A percentile compares a stretch with the other conserved stretches of the same genome.
phyloP scores from a whole-genome alignment of 2,797 vertebrate species.

The Ceyx erithaca region DNA sequence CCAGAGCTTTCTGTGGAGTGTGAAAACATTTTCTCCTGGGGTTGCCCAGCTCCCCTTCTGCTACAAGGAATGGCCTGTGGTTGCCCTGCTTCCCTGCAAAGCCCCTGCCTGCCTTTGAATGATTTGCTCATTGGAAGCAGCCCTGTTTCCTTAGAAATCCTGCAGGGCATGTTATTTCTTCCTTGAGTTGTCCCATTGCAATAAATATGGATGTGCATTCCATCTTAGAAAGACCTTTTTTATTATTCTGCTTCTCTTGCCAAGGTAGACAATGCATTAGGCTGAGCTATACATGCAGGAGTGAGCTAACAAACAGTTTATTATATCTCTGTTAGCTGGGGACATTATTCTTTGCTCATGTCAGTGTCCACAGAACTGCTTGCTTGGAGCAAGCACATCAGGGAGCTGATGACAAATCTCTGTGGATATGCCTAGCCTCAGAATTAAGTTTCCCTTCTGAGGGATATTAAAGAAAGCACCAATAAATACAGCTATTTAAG shows the following conservation, averaged over 20 bases:
- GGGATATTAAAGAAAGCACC: neutral
- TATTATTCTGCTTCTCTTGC: neutral
- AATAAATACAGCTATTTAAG: neutral
- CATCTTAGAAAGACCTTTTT: neutral
- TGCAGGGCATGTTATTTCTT: neutral
- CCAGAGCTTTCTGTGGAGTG: neutral
- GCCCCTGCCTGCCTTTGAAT: neutral
- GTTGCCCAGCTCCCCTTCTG: neutral
- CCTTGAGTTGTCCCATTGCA: neutral
- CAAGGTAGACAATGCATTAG: neutral
- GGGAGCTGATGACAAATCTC: neutral
- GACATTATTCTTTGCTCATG: neutral
- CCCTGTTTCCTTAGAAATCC: neutral
- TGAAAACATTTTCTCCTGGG: constrained; percentile 24
- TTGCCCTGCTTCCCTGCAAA: neutral
- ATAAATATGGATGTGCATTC: neutral
- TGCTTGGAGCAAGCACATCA: rapidly evolving
- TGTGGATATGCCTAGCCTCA: neutral
- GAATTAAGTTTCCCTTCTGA: neutral
- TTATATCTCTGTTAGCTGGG: neutral
- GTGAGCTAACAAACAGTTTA: neutral
- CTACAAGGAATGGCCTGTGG: neutral
- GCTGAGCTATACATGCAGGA: neutral
- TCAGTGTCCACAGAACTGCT: neutral
- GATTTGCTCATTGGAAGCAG: neutral